Percentiles rank a stretch among this genome's conserved stretches.
These are phyloP conservation scores for Sarcophaga variegata DNA, from an alignment of 2,888 invertebrate species.

Conservation along the genomic window DNA sequence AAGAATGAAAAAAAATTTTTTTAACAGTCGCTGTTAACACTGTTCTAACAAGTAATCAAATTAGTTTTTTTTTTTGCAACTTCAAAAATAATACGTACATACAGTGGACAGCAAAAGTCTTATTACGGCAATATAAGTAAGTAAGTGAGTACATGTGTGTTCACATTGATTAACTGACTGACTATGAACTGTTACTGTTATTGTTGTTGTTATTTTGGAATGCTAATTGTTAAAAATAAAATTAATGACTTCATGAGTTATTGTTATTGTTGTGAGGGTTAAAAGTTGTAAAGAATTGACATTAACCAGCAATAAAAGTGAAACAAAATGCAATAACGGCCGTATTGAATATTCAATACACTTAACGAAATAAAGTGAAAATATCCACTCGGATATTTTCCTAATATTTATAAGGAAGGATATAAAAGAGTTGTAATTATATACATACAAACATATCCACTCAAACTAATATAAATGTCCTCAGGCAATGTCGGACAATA, in stretches of 20 bases:
- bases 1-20: too few species aligned
- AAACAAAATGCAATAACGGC: slow-evolving; percentile 38
- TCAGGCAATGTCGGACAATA: too few species aligned
- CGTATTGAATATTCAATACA: neutral
- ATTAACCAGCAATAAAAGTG: slow-evolving; percentile 42
- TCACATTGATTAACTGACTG: neutral
- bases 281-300: slow-evolving; percentile 36
- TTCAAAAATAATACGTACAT: neutral
- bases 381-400: too few species aligned
- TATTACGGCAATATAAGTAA: too few species aligned
- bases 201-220: slow-evolving; percentile 27
- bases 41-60: neutral
- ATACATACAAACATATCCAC: too few species aligned
- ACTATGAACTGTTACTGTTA: neutral
- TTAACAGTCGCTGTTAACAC: slow-evolving; percentile 7
- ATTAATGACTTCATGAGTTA: slow-evolving; percentile 33
- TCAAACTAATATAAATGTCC: too few species aligned
- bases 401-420: too few species aligned
- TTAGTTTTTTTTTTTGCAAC: too few species aligned
- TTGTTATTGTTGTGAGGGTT: slow-evolving; percentile 26
- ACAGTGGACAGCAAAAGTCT: too few species aligned
- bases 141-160: too few species aligned
- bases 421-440: too few species aligned
- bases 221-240: slow-evolving; percentile 45
- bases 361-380: neutral